phyloP scores from a whole-genome alignment of 2,888 invertebrate genomes.

The Euplexia lucipara region DNA sequence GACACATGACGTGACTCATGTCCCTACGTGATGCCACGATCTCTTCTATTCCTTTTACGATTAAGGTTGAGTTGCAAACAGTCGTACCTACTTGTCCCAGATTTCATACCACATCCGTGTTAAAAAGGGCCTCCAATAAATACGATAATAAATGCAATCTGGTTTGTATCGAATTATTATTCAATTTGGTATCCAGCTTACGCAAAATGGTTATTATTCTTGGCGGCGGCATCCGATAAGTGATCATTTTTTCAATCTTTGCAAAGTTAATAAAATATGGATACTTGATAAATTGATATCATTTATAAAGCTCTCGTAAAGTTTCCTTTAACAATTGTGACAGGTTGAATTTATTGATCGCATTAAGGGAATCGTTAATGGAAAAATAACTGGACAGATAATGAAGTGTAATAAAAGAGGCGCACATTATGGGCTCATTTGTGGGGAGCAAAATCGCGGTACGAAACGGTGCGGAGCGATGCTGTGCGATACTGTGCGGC shows the following conservation, averaged over 20 bases:
- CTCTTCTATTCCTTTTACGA: constrained; percentile 36
- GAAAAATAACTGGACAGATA: constrained; percentile 63
- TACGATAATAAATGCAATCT: constrained; percentile 47
- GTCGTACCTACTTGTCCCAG: constrained; percentile 35
- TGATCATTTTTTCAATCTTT: constrained; percentile 47
- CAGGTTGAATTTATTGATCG: constrained; percentile 59
- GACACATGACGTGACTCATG: constrained; percentile 71
- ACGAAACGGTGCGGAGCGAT: constrained; percentile 9
- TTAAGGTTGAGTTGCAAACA: constrained; percentile 23
- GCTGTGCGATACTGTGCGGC: constrained; percentile 4
- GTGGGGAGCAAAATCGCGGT: constrained; percentile 21
- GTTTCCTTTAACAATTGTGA: constrained; percentile 53
- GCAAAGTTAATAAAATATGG: constrained; percentile 43
- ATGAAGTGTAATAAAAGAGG: constrained; percentile 61
- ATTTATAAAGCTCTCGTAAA: constrained; percentile 56
- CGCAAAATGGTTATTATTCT: constrained; percentile 36
- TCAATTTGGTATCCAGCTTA: constrained; percentile 43
- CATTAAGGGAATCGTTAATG: constrained; percentile 65
- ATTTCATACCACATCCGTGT: constrained; percentile 26
- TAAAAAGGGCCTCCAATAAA: constrained; percentile 22
- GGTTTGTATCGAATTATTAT: constrained; percentile 28
- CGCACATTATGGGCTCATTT: constrained; percentile 51
- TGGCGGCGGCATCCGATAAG: constrained; percentile 30
- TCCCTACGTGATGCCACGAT: constrained; percentile 48
- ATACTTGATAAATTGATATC: constrained; percentile 45